Evolutionary conservation across 1,140 invertebrate genomes (phyloP).

Genomic region (Hydropsyche tenuis): DNA sequence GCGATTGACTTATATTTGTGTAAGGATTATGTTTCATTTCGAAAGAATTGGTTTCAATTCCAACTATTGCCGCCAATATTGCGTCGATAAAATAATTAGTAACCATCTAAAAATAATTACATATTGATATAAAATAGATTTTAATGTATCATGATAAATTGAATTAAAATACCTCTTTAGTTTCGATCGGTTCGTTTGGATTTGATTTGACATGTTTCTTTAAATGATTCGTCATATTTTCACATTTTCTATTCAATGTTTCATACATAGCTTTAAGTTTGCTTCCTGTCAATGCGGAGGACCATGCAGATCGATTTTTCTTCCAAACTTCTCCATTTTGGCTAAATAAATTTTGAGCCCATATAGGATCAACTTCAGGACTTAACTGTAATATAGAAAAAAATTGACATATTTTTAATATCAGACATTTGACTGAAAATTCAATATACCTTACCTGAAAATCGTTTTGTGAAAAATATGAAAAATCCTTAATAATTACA

Average conservation of each 20-base stretch:
- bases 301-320: conserved; percentile 48
- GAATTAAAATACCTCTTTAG: conserved; percentile 13
- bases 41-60: conserved; percentile 14
- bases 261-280: conserved; percentile 53
- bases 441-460: conserved; percentile 43
- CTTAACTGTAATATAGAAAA: conserved; percentile 34
- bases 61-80: not conserved
- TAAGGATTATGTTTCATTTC: not conserved
- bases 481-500: conserved; percentile 58
- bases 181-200: not conserved
- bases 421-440: not conserved
- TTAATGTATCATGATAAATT: not conserved
- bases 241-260: conserved; percentile 21
- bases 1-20: not conserved
- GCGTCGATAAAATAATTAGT: conserved; percentile 6
- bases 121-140: not conserved
- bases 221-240: conserved; percentile 7
- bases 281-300: conserved; percentile 42
- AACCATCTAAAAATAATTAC: conserved; percentile 2
- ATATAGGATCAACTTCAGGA: conserved; percentile 50
- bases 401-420: not conserved
- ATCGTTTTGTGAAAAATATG: conserved; percentile 50
- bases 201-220: conserved; percentile 3
- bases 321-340: conserved; percentile 51
- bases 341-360: conserved; percentile 47